Evolutionary conservation across 2,113 vertebrate species (phyloP).

Genomic region (Coturnix japonica): DNA sequence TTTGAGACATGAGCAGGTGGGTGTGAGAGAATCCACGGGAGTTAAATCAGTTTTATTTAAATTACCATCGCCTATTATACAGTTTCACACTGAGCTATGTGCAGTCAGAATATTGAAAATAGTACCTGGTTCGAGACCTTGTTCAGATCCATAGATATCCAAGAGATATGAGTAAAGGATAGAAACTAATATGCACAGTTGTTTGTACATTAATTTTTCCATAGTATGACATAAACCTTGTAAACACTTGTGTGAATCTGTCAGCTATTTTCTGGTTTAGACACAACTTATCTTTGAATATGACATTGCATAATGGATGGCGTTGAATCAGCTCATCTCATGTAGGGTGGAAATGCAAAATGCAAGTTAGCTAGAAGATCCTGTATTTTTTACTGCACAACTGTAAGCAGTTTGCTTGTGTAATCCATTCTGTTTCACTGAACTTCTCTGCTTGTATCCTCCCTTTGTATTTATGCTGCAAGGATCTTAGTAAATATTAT

Average conservation of each 20-base stretch:
- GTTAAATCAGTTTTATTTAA: background rate
- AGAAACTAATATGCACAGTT: background rate
- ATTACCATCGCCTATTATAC: background rate
- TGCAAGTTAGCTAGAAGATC: background rate
- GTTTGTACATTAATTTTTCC: background rate
- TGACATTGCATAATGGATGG: background rate
- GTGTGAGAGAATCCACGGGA: background rate
- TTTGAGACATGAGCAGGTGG: background rate
- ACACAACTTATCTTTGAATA: background rate
- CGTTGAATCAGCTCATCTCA: background rate
- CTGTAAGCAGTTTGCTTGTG: background rate
- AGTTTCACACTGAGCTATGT: background rate
- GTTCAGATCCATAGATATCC: background rate
- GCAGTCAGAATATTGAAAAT: background rate
- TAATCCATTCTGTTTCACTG: background rate
- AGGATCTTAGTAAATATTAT: background rate
- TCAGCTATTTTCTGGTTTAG: background rate
- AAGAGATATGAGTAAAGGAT: background rate
- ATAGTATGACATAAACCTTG: background rate
- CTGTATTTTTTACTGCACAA: background rate
- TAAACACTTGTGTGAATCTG: background rate
- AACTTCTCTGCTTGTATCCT: background rate
- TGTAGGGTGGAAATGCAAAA: background rate
- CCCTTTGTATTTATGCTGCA: background rate
- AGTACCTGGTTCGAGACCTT: background rate